Evolutionary conservation across 2,888 invertebrate species (phyloP).

Genomic region (Lasius fuliginosus): DNA sequence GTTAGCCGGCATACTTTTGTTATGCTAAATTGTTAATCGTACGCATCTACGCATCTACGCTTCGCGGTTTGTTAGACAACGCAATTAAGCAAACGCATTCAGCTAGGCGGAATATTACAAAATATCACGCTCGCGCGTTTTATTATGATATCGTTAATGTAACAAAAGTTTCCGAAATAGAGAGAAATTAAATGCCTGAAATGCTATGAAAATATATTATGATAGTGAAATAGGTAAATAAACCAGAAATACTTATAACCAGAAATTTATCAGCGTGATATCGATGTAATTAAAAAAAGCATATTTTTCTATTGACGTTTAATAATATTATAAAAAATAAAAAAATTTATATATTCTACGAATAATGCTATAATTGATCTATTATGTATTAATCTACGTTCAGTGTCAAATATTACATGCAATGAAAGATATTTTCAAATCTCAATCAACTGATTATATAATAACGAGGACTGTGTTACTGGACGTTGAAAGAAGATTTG

Average conservation of each 20-base stretch:
- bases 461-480: conserved; percentile 30
- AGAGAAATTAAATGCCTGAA: not conserved
- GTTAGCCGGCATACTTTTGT: conserved; percentile 51
- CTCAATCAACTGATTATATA: conserved; percentile 39
- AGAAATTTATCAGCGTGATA: not conserved
- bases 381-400: not conserved
- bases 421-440: conserved; percentile 31
- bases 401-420: not conserved
- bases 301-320: not conserved
- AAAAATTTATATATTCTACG: not conserved
- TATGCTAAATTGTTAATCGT: conserved; percentile 49
- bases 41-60: conserved; percentile 13
- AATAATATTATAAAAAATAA: not conserved
- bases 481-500: not conserved
- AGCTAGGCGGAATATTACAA: conserved; percentile 22
- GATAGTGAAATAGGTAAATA: not conserved
- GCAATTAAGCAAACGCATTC: conserved; percentile 33
- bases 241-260: not conserved
- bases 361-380: not conserved
- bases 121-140: conserved; percentile 10
- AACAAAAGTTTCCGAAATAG: conserved; percentile 1
- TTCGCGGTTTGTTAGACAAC: conserved; percentile 43
- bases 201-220: not conserved
- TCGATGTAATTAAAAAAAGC: not conserved
- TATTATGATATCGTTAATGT: conserved; percentile 18